Base-by-base conservation (phyloP, 2,888 invertebrate genomes). In the Drosophila tripunctata region DNA sequence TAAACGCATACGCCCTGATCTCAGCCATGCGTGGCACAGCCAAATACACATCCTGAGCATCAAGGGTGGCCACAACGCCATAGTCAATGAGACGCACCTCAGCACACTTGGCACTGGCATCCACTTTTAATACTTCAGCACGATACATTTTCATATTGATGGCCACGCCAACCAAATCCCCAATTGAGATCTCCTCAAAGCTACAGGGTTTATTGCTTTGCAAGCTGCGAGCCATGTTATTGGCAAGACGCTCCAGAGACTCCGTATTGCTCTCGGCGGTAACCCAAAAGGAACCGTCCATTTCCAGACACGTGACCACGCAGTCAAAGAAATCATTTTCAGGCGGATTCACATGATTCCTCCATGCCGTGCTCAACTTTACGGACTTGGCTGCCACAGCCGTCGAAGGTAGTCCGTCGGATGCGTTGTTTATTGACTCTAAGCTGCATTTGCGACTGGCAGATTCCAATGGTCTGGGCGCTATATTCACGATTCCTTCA, bases 231-330 rank as follows among this genome's bases (percentile, higher is more conserved):
- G 21, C 19, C 24, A 79, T 64, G 2, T 19, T 38, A 0, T 41
- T 10, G 2, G 50, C 24, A 0, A 81, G 19, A 0, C 21, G 31
- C 27, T 64, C 41, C 36, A 83, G 15, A 1, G 6, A 8, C 21
- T 62, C 45, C 7, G 19, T 3, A 21, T 67, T 47, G 7, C 19
- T 33, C 3, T 27, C 22, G 6, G 55, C 27, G 4, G 71, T 3
- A 1, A 81, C 54, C 77, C 80, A 81, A 14, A 79, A 33, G n/a
- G 21, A 4, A 0, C 73, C 86, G 1, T 70, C 44, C 0, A 33
- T 10, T 15, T 69, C 63, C 1, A 71, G 22, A 15, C n/a, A 40
- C 0, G 63, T 69, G 5, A 81, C 71, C 10, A 45, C 50, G 14
- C 61, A 69, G 5, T 79, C 57, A 3, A 77, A 69, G n/a, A 61